Evolutionary conservation across 2,888 invertebrate species (phyloP).

Genomic region (Aphidius colemani): DNA sequence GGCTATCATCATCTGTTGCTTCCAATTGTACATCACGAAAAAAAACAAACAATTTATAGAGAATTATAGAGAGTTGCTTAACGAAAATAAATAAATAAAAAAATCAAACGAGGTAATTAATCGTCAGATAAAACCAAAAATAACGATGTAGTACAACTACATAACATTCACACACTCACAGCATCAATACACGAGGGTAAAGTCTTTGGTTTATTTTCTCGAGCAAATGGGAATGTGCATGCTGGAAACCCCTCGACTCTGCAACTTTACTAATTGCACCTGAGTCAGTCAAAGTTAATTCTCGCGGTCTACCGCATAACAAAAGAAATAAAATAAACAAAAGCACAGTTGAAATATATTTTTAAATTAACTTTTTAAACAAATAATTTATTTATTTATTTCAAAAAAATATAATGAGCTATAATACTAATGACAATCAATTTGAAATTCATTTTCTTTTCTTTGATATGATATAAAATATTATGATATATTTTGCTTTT

Average conservation of each 20-base stretch:
- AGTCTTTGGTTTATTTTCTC: not conserved
- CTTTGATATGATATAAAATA: too few species aligned
- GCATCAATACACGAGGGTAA: not conserved
- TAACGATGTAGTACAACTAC: too few species aligned
- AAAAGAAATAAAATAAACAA: too few species aligned
- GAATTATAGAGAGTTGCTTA: slow-evolving; percentile 10
- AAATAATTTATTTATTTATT: too few species aligned
- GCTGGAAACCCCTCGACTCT: slow-evolving; percentile 12
- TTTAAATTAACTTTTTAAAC: too few species aligned
- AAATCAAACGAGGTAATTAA: not conserved
- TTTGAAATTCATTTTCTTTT: too few species aligned
- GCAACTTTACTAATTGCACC: slow-evolving; percentile 40
- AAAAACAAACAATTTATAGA: slow-evolving; percentile 15
- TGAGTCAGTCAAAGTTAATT: slow-evolving; percentile 32
- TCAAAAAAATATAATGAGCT: too few species aligned
- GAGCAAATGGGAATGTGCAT: slow-evolving; percentile 3
- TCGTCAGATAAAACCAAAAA: too few species aligned
- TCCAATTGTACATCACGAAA: not conserved
- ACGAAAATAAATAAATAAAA: not conserved
- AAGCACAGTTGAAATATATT: too few species aligned
- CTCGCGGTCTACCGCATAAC: slow-evolving; percentile 22
- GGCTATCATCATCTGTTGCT: slow-evolving; percentile 17
- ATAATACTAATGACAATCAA: too few species aligned
- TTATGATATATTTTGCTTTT: too few species aligned
- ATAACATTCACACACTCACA: not conserved